Base-by-base conservation (phyloP, 2,797 vertebrate genomes). In the Paedocypris micromegethes region DNA sequence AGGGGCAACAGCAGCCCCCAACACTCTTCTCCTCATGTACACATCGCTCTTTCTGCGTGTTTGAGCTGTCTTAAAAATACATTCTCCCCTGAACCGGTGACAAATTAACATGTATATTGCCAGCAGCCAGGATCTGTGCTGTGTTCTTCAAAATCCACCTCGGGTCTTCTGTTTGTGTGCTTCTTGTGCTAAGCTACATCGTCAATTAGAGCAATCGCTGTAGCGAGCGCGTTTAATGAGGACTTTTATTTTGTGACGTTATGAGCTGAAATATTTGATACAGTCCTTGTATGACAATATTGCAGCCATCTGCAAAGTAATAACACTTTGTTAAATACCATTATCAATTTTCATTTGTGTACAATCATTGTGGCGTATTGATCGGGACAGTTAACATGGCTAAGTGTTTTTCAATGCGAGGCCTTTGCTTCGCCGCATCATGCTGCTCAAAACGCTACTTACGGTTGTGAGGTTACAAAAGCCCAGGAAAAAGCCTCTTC, bases 331-430 rank as follows among this genome's bases (percentile, higher is more conserved):
- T 64, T 73, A 80, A 79, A 78, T 69, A 5, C 80, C 79, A 80
- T 86, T 78, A 83, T 86, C 84, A 86, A 77, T 85, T 85, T 80
- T 77, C 72, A 72, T 73, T 75, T 73, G 75, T 78, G 80, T 74
- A 82, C 82, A 83, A 80, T 83, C 81, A 85, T 83, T 84, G 83
- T 78, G 54, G 64, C 66, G 3, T 80, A 87, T 88, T 81, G 85
- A 89, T 88, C 78, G 7, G 48, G 73, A 73, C 66, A 74, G 78
- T 82, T 87, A 75, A 70, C 67, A 70, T 84, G 68, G 63, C 76
- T 74, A 80, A 85, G 81, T 81, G 75, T 71, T 81, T 77, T 77
- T 77, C 81, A 66, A 82, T 79, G 77, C 70, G 72, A 75, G 52
- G 47, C 23, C 39, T 6, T 53, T 50, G 7, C 55, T 58, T 57